These are phyloP conservation scores for Pipistrellus pygmaeus DNA, from an alignment of 2,797 vertebrate genomes.

Conservation along the genomic window DNA sequence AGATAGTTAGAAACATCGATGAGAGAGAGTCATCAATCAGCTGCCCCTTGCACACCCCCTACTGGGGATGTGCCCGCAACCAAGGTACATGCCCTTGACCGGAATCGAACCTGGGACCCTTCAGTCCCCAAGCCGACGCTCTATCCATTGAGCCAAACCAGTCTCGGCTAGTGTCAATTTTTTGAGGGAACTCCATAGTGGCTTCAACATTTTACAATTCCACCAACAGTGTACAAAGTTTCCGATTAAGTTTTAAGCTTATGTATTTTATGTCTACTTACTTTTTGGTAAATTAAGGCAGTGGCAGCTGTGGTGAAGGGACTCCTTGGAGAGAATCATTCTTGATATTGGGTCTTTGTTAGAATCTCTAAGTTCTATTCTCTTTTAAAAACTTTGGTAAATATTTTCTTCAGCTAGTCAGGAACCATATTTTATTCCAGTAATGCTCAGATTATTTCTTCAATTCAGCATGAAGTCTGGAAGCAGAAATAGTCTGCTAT, in stretches of 20 bases:
- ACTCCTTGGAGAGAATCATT: neutral
- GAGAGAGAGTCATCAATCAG: too few relatives aligned
- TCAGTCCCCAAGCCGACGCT: too few relatives aligned
- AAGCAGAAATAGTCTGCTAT: neutral
- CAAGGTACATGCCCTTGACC: too few relatives aligned
- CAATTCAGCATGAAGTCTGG: neutral
- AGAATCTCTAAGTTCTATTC: neutral
- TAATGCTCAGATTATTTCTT: constrained; percentile 32
- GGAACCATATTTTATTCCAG: neutral
- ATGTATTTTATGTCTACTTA: neutral
- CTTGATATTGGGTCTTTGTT: neutral
- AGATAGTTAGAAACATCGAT: too few relatives aligned
- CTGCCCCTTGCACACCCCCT: too few relatives aligned
- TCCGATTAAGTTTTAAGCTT: neutral
- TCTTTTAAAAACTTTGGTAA: neutral
- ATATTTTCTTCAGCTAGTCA: neutral
- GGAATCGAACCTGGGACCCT: too few relatives aligned
- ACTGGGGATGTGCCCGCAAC: too few relatives aligned
- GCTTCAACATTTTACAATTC: too few relatives aligned
- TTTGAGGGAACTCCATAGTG: too few relatives aligned
- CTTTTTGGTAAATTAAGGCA: neutral
- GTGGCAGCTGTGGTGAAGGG: neutral
- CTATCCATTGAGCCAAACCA: too few relatives aligned
- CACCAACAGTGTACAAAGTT: neutral
- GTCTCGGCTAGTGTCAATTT: neutral